A percentile compares a stretch with the other conserved stretches of the same genome.
Evolutionary conservation across 2,888 invertebrate genomes (phyloP).

Genomic region (Cosmopolites sordidus): DNA sequence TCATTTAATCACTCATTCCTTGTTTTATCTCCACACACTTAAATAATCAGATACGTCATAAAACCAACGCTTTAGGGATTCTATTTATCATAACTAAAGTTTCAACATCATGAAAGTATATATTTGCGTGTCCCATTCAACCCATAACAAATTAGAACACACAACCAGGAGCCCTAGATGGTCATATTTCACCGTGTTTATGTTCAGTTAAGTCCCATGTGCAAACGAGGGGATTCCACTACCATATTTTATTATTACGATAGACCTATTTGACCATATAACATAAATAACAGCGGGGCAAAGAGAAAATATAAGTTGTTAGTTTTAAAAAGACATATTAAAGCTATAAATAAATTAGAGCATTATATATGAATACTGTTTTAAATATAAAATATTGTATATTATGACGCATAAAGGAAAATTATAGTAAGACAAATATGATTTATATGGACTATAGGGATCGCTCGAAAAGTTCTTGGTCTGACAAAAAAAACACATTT

Average conservation of each 20-base stretch:
- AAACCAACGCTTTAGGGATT: neutral
- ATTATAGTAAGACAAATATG: no score
- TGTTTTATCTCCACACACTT: no score
- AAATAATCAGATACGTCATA: no score
- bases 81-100: neutral
- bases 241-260: constrained; percentile 9
- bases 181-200: constrained; percentile 14
- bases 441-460: no score
- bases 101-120: neutral
- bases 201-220: constrained; percentile 8
- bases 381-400: no score
- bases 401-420: no score
- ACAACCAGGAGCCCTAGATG: constrained; percentile 5
- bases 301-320: neutral
- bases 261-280: neutral
- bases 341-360: no score
- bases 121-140: neutral
- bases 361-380: no score
- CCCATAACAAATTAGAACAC: constrained; percentile 4
- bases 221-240: constrained; percentile 6
- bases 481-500: no score
- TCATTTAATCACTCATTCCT: no score
- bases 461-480: no score
- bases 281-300: neutral
- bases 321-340: neutral